These are phyloP conservation scores for Melipona bicolor DNA, from an alignment of 2,888 invertebrate genomes.

Conservation along the genomic window DNA sequence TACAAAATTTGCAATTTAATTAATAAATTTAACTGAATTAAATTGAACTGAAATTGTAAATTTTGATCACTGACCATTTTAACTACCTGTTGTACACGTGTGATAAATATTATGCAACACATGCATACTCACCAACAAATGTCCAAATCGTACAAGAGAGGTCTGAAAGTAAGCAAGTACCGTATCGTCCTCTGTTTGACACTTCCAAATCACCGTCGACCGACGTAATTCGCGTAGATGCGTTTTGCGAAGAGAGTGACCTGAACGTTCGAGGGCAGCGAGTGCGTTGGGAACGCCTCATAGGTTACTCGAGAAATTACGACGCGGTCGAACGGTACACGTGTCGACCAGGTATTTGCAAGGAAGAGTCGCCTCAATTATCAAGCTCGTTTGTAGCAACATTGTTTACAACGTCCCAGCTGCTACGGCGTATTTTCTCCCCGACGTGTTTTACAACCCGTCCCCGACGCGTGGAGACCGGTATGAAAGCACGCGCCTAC, in stretches of 20 bases:
- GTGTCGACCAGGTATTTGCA: constrained; percentile 24
- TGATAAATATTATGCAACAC: no score
- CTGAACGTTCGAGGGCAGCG: constrained; percentile 36
- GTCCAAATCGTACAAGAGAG: neutral
- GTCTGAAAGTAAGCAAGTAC: neutral
- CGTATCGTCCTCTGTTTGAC: neutral
- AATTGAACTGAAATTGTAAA: no score
- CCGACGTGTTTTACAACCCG: constrained; percentile 69
- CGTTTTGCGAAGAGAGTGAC: constrained; percentile 14
- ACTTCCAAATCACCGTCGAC: constrained; percentile 22
- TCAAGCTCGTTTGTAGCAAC: constrained; percentile 69
- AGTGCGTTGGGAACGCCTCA: constrained; percentile 10
- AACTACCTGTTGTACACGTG: no score
- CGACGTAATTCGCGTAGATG: neutral
- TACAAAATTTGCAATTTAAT: no score
- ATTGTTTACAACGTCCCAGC: constrained; percentile 71
- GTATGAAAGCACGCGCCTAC: constrained; percentile 42
- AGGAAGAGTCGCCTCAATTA: constrained; percentile 66
- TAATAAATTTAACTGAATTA: no score
- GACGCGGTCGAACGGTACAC: constrained; percentile 45
- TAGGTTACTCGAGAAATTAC: constrained; percentile 50
- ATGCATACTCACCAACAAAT: neutral
- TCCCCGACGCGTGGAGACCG: constrained; percentile 48
- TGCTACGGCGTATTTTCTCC: constrained; percentile 68
- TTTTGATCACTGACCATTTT: no score